phyloP scores from a whole-genome alignment of 1,140 invertebrate genomes.

The Calephelis nemesis region DNA sequence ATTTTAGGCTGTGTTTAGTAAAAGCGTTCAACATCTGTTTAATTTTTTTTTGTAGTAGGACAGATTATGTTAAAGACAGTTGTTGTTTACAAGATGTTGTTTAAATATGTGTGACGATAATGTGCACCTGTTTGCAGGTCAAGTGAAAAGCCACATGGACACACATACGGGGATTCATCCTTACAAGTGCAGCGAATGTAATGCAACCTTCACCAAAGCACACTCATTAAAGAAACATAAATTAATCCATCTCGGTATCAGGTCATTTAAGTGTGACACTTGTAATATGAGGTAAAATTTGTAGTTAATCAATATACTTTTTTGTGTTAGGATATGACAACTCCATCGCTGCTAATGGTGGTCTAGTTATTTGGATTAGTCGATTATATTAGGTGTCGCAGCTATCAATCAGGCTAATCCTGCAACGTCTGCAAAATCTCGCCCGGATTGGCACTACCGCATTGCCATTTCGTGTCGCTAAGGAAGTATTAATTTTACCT shows the following conservation, averaged over 20 bases:
- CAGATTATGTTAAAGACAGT: neutral
- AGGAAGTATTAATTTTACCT: too few relatives aligned
- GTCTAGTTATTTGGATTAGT: too few relatives aligned
- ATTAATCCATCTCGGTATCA: conserved; percentile 86
- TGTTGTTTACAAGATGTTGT: neutral
- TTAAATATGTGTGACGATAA: too few relatives aligned
- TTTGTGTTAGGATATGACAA: neutral
- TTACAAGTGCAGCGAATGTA: conserved; percentile 85
- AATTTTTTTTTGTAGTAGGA: neutral
- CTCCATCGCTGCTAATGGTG: too few relatives aligned
- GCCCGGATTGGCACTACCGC: too few relatives aligned
- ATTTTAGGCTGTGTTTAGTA: too few relatives aligned
- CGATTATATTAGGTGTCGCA: too few relatives aligned
- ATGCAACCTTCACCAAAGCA: conserved; percentile 84
- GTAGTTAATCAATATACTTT: neutral
- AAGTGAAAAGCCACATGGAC: conserved; percentile 79
- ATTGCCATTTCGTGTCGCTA: too few relatives aligned
- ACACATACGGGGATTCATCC: conserved; percentile 80
- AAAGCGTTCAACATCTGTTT: too few relatives aligned
- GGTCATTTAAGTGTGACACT: conserved; percentile 90
- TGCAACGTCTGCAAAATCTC: too few relatives aligned
- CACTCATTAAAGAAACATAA: conserved; percentile 83
- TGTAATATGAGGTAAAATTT: conserved; percentile 83
- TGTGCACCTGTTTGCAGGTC: conserved; percentile 45
- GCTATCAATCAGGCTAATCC: too few relatives aligned